Conservation (phyloP, 2,888 invertebrate species). For the Acanthosepion pharaonis region DNA sequence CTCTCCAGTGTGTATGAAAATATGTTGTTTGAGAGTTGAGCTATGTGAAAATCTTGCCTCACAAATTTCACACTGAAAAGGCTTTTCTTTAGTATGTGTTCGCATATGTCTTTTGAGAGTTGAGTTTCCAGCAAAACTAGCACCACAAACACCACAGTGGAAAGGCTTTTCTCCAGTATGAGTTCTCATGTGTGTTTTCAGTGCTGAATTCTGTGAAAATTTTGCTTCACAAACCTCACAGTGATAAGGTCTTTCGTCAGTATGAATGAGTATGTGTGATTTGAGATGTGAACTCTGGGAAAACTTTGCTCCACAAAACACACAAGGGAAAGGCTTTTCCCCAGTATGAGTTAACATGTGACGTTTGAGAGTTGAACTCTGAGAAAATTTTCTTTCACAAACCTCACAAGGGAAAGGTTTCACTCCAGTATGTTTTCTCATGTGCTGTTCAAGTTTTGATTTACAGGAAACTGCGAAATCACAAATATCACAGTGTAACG, state of each 20-base stretch:
- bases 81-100: slow-evolving; percentile 53
- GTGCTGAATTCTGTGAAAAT: slow-evolving; percentile 51
- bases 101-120: slow-evolving; percentile 35
- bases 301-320: slow-evolving; percentile 49
- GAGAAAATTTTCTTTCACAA: slow-evolving; percentile 50
- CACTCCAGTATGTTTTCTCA: slow-evolving; percentile 11
- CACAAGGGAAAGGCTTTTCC: slow-evolving; percentile 41
- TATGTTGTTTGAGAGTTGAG: background rate
- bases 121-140: background rate
- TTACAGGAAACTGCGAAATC: background rate
- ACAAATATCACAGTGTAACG: background rate
- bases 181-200: slow-evolving; percentile 51
- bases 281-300: slow-evolving; percentile 51
- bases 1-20: too few relatives aligned
- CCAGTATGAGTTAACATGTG: slow-evolving; percentile 25
- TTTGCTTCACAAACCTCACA: slow-evolving; percentile 53
- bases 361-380: slow-evolving; percentile 50
- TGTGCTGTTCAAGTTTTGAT: background rate
- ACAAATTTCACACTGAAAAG: background rate
- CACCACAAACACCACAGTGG: background rate
- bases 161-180: slow-evolving; percentile 53
- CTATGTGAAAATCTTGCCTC: background rate
- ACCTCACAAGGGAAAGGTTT: slow-evolving; percentile 39
- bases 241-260: slow-evolving; percentile 52
- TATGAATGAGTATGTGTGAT: slow-evolving; percentile 52